Percentiles rank a stretch among this genome's conserved stretches.
These are phyloP conservation scores for Alitta virens DNA, from an alignment of 2,888 invertebrate genomes.

Conservation along the genomic window DNA sequence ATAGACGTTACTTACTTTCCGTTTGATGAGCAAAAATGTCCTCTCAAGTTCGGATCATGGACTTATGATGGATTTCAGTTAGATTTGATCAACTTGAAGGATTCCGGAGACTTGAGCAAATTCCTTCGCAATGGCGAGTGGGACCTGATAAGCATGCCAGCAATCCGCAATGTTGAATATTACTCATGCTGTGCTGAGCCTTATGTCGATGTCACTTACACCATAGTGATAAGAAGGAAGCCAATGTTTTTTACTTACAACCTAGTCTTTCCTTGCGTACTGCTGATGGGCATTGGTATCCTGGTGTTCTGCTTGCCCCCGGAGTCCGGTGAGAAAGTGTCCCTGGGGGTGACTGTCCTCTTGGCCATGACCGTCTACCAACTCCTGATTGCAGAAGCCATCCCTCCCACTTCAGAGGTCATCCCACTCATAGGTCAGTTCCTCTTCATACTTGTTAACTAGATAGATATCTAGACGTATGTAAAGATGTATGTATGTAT, in stretches of 20 bases:
- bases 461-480: too few species aligned
- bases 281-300: constrained; percentile 36
- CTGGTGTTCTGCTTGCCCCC: constrained; percentile 43
- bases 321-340: constrained; percentile 45
- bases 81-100: constrained; percentile 34
- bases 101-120: constrained; percentile 25
- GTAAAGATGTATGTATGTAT: too few species aligned
- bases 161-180: constrained; percentile 26
- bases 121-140: constrained; percentile 28
- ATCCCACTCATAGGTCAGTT: constrained; percentile 48
- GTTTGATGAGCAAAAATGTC: constrained; percentile 94
- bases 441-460: too few species aligned
- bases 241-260: constrained; percentile 43
- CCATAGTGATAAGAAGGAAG: constrained; percentile 25
- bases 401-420: constrained; percentile 49
- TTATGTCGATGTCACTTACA: constrained; percentile 32
- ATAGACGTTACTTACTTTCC: constrained; percentile 36
- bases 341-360: constrained; percentile 44
- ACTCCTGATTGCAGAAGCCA: constrained; percentile 46
- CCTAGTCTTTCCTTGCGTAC: constrained; percentile 42
- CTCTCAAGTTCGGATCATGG: constrained; percentile 82
- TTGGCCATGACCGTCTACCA: constrained; percentile 50
- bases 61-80: constrained; percentile 64
- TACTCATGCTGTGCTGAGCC: constrained; percentile 30
- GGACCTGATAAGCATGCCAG: constrained; percentile 30